phyloP scores from a whole-genome alignment of 2,888 invertebrate species.

The Rutpela maculata region DNA sequence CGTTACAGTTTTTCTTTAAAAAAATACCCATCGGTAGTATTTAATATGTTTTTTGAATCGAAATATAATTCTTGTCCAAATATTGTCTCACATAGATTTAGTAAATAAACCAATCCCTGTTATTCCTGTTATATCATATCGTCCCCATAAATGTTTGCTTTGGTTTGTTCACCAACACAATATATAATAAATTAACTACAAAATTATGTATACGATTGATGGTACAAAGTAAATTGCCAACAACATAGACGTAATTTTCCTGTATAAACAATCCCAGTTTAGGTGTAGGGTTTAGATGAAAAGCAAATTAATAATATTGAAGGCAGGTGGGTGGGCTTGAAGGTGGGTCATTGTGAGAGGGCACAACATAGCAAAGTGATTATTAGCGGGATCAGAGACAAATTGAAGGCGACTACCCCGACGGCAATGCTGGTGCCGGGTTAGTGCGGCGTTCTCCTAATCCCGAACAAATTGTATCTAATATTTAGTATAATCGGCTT shows the following conservation, averaged over 20 bases:
- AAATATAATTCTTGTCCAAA: too few species aligned
- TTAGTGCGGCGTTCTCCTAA: constrained; percentile 64
- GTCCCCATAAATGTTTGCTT: background rate
- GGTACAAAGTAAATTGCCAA: constrained; percentile 16
- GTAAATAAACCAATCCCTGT: too few species aligned
- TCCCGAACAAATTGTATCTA: constrained; percentile 73
- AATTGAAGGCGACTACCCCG: constrained; percentile 64
- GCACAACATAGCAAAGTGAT: constrained; percentile 61
- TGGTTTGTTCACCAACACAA: background rate
- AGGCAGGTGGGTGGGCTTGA: constrained; percentile 32
- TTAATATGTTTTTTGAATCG: too few species aligned
- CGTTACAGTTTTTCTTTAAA: too few species aligned
- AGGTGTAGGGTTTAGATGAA: constrained; percentile 30
- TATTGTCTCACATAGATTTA: too few species aligned
- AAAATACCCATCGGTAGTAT: too few species aligned
- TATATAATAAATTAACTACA: constrained; percentile 2
- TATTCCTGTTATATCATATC: background rate
- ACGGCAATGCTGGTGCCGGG: constrained; percentile 37
- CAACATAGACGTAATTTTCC: constrained; percentile 27
- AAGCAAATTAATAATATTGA: constrained; percentile 43
- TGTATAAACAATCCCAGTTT: constrained; percentile 34
- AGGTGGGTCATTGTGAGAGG: constrained; percentile 41
- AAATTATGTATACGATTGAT: constrained; percentile 26
- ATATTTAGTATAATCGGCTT: constrained; percentile 73
- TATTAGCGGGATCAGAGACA: constrained; percentile 70